Evolutionary conservation across 1,140 invertebrate species (phyloP).

Genomic region (Cydia strobilella): DNA sequence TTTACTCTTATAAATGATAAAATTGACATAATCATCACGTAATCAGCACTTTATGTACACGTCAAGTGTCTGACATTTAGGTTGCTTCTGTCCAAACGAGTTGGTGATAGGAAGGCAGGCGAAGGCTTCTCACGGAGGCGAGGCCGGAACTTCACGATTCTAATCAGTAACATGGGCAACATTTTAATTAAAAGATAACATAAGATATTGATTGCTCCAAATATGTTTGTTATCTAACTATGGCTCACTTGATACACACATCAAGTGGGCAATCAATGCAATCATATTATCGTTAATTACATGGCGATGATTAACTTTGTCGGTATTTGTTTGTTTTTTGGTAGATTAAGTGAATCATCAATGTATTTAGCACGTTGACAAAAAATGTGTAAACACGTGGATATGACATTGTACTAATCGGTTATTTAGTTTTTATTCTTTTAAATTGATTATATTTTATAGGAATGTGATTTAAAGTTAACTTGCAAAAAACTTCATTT

Average conservation of each 20-base stretch:
- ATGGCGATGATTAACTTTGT: conserved; percentile 14
- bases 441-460: too few relatives aligned
- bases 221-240: not conserved
- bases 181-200: conserved; percentile 26
- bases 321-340: conserved; percentile 13
- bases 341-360: conserved; percentile 3
- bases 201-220: not conserved
- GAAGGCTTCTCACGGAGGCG: not conserved
- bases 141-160: not conserved
- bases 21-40: conserved; percentile 12
- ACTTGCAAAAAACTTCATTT: not conserved
- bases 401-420: not conserved
- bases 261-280: conserved; percentile 16
- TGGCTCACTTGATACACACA: too few relatives aligned
- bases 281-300: conserved; percentile 13
- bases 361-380: conserved; percentile 9
- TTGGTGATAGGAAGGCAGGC: not conserved
- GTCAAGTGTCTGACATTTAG: not conserved
- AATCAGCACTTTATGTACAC: not conserved
- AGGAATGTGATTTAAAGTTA: too few relatives aligned
- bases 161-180: conserved; percentile 7
- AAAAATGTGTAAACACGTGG: not conserved
- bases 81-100: not conserved
- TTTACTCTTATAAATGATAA: not conserved
- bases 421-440: too few relatives aligned